Conservation (phyloP, 2,113 vertebrate species). For the Machaerirhynchus nigripectus region DNA sequence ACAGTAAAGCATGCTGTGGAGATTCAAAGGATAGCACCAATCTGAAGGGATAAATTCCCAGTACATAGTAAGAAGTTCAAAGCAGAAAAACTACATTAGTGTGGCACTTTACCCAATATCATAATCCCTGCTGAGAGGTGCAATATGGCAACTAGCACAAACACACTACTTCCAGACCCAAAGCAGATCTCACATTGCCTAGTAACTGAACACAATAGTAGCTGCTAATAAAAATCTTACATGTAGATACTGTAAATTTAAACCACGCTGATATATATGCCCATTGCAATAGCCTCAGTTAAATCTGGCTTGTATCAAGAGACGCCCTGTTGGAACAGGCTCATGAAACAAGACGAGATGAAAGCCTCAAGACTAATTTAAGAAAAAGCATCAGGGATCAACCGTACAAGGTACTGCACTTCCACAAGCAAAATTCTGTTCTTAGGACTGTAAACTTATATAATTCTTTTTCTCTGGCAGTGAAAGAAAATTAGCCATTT, state of each 20-base stretch:
- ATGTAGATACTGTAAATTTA: background rate
- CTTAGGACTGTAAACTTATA: background rate
- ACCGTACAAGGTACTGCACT: background rate
- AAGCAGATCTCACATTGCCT: background rate
- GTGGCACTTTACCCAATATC: background rate
- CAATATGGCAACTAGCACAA: background rate
- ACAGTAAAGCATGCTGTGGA: background rate
- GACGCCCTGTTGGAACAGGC: background rate
- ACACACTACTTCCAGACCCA: background rate
- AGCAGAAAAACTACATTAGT: background rate
- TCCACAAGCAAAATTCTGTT: background rate
- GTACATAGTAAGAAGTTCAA: background rate
- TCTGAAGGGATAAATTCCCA: background rate
- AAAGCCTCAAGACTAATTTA: background rate
- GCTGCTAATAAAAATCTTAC: constrained; percentile 7
- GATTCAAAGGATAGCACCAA: background rate
- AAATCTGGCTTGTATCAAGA: constrained; percentile 6
- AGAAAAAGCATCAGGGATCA: background rate
- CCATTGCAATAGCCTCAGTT: background rate
- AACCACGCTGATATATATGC: background rate
- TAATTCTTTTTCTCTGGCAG: background rate
- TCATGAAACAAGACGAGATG: background rate
- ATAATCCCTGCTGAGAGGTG: background rate
- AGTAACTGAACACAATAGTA: background rate
- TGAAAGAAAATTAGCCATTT: background rate